These are phyloP conservation scores for Syngnathoides biaculeatus DNA, from an alignment of 2,113 vertebrate species.

Conservation along the genomic window DNA sequence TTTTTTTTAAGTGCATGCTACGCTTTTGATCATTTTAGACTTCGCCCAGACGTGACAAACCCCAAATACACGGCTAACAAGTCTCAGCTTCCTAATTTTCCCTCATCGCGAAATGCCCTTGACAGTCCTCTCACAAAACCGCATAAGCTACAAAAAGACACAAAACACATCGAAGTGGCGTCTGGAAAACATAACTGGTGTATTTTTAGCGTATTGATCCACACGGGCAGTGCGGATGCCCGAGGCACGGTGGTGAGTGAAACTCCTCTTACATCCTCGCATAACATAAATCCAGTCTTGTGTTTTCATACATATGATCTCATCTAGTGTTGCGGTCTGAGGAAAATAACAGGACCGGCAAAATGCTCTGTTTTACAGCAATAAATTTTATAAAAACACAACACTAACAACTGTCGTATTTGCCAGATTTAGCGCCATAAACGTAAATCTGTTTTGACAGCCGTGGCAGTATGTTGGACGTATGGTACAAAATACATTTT, in stretches of 20 bases:
- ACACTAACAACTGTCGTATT: not conserved
- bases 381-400: not conserved
- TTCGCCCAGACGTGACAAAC: conserved; percentile 35
- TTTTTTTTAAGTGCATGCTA: not conserved
- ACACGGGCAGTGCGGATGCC: conserved; percentile 30
- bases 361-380: not conserved
- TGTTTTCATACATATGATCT: conserved; percentile 42
- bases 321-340: conserved; percentile 2
- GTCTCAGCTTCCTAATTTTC: not conserved
- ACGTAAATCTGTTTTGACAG: not conserved
- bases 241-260: conserved; percentile 30
- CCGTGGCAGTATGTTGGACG: not conserved
- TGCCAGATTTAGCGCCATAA: not conserved
- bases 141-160: not conserved
- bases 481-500: not conserved
- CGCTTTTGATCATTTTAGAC: conserved; percentile 51
- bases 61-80: not conserved
- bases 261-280: conserved; percentile 39
- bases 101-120: not conserved
- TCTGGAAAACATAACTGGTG: conserved; percentile 28
- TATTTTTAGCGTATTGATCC: conserved; percentile 74
- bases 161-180: conserved; percentile 22
- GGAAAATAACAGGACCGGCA: not conserved
- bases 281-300: conserved; percentile 55
- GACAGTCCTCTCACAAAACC: not conserved